These are phyloP conservation scores for Artemia sinica DNA, from an alignment of 2,888 invertebrate species.

Conservation along the genomic window DNA sequence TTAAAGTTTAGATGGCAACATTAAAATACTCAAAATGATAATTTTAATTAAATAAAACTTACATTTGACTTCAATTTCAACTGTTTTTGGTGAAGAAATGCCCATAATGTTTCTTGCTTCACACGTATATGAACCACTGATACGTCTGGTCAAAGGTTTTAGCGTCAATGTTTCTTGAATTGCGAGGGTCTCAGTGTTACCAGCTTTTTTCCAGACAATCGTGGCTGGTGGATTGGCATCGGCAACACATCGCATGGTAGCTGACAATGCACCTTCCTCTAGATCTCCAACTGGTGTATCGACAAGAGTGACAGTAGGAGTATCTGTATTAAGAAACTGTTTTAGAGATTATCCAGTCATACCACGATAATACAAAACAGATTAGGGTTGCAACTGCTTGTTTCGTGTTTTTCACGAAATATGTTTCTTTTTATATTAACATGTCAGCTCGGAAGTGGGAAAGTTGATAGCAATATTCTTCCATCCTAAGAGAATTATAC, in stretches of 20 bases:
- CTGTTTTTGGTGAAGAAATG: not conserved
- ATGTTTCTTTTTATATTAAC: too few relatives aligned
- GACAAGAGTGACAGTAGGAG: slow-evolving; percentile 37
- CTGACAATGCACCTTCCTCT: slow-evolving; percentile 51
- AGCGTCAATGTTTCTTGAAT: not conserved
- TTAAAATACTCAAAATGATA: too few relatives aligned
- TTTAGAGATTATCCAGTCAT: too few relatives aligned
- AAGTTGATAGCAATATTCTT: too few relatives aligned
- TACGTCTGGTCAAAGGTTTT: not conserved
- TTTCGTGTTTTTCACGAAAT: too few relatives aligned
- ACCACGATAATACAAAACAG: too few relatives aligned
- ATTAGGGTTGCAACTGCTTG: too few relatives aligned
- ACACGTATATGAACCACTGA: not conserved
- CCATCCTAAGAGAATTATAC: too few relatives aligned
- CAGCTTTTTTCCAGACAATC: slow-evolving; percentile 46
- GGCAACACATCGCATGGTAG: slow-evolving; percentile 48
- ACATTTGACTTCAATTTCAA: slow-evolving; percentile 9
- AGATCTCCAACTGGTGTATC: slow-evolving; percentile 38
- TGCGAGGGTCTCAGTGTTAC: slow-evolving; percentile 20
- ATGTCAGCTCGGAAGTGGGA: too few relatives aligned
- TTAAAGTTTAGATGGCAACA: too few relatives aligned
- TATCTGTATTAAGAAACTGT: slow-evolving; percentile 32
- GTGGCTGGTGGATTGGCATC: slow-evolving; percentile 56
- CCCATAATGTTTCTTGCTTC: slow-evolving; percentile 11
- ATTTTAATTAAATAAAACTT: not conserved